Conservation (phyloP, 2,797 vertebrate genomes). For the Clangula hyemalis region DNA sequence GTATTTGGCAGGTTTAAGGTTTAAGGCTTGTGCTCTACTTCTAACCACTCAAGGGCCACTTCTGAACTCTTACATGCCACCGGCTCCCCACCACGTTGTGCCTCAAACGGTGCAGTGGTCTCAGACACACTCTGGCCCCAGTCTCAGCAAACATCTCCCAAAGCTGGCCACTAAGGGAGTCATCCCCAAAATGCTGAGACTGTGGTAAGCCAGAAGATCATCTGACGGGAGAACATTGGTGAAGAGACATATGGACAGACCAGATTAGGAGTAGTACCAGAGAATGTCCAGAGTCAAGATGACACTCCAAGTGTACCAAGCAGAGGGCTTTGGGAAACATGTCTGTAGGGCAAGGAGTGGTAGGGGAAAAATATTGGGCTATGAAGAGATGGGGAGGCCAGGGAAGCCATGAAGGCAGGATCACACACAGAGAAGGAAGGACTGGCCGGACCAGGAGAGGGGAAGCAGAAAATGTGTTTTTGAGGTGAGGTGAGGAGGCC, state of each 20-base stretch:
- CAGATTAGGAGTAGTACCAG: neutral
- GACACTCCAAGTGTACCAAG: neutral
- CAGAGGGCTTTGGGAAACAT: neutral
- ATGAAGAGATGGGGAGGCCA: neutral
- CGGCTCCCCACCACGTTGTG: neutral
- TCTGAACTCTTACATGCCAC: neutral
- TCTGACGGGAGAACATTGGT: neutral
- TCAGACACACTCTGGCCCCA: neutral
- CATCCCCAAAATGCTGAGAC: constrained; percentile 57
- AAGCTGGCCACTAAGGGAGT: constrained; percentile 43
- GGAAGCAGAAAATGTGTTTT: neutral
- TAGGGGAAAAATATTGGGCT: neutral
- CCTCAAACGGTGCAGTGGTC: neutral
- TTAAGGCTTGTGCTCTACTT: constrained; percentile 74
- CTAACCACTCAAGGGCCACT: constrained; percentile 63
- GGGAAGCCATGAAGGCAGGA: neutral
- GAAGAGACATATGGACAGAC: neutral
- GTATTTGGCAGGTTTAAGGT: constrained; percentile 45
- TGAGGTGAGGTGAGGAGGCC: neutral
- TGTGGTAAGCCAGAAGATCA: constrained; percentile 29
- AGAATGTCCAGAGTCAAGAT: neutral
- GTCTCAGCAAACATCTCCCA: constrained; percentile 59
- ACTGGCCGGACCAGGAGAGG: neutral
- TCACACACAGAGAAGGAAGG: neutral
- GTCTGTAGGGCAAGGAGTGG: fast-evolving